Evolutionary conservation across 2,797 vertebrate genomes (phyloP).

Genomic region (Chiroxiphia lanceolata): DNA sequence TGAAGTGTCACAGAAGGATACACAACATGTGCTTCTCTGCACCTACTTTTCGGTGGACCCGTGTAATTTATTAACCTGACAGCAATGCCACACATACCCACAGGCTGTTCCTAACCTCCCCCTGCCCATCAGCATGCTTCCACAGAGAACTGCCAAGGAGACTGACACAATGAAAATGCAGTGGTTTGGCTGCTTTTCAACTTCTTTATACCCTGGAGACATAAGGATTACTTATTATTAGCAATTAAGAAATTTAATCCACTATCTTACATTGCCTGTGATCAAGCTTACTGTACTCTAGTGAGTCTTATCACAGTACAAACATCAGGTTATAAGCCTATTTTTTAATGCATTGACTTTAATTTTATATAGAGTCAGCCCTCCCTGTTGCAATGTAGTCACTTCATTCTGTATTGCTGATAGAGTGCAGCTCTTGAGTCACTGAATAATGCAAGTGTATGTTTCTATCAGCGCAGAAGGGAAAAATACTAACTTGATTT

Average conservation of each 20-base stretch:
- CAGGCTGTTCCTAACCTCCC: conserved; percentile 34
- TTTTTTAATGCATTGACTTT: conserved; percentile 8
- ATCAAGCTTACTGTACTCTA: conserved; percentile 43
- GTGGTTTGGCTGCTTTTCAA: conserved; percentile 48
- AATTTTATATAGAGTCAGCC: background rate
- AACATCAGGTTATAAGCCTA: conserved; percentile 21
- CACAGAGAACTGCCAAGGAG: conserved; percentile 10
- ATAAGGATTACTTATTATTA: conserved; percentile 53
- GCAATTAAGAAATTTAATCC: conserved; percentile 55
- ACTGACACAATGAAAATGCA: conserved; percentile 34
- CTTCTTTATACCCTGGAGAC: background rate
- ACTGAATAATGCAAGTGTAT: background rate
- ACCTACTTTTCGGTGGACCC: background rate
- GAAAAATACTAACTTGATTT: background rate
- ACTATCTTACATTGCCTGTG: conserved; percentile 34
- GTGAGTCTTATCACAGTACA: conserved; percentile 19
- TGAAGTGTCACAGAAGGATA: background rate
- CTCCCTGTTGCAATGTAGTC: background rate
- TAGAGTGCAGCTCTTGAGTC: background rate
- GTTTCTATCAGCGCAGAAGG: background rate
- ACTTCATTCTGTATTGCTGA: background rate
- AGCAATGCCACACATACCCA: background rate
- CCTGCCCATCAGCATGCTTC: background rate
- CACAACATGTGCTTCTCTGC: background rate
- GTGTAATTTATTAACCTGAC: conserved; percentile 30